Evolutionary conservation across 2,113 vertebrate genomes (phyloP).

Genomic region (Eira barbara): DNA sequence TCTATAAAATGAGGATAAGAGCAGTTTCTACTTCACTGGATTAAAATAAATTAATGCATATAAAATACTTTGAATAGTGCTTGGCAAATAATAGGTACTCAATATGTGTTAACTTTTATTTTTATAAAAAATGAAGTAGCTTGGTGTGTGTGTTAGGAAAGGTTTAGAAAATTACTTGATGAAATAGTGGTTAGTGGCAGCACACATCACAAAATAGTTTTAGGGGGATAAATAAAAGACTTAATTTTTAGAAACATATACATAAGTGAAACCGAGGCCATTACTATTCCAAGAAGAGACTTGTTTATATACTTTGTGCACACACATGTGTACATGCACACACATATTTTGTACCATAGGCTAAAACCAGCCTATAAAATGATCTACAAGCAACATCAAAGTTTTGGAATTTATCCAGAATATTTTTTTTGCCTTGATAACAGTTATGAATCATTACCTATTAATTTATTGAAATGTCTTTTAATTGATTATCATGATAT

Average conservation of each 20-base stretch:
- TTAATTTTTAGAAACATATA: not conserved
- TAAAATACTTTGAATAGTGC: not conserved
- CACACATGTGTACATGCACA: too few relatives aligned
- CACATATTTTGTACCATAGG: not conserved
- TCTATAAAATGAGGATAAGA: not conserved
- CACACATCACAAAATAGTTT: constrained; percentile 9
- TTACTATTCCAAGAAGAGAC: not conserved
- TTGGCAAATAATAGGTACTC: not conserved
- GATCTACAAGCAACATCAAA: not conserved
- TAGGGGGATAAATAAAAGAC: not conserved
- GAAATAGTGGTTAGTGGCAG: not conserved
- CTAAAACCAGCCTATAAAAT: not conserved
- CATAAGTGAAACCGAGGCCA: not conserved
- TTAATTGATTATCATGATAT: not conserved
- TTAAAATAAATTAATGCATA: not conserved
- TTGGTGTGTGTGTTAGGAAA: not conserved
- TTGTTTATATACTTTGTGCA: not conserved
- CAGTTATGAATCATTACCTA: not conserved
- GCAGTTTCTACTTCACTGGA: not conserved
- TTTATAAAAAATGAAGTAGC: not conserved
- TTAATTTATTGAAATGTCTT: not conserved
- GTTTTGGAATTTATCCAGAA: constrained; percentile 8
- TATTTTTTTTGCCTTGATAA: not conserved
- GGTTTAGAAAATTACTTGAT: not conserved
- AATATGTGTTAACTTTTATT: not conserved